Conservation (phyloP, 2,797 vertebrate species). For the Acanthis flammea region DNA sequence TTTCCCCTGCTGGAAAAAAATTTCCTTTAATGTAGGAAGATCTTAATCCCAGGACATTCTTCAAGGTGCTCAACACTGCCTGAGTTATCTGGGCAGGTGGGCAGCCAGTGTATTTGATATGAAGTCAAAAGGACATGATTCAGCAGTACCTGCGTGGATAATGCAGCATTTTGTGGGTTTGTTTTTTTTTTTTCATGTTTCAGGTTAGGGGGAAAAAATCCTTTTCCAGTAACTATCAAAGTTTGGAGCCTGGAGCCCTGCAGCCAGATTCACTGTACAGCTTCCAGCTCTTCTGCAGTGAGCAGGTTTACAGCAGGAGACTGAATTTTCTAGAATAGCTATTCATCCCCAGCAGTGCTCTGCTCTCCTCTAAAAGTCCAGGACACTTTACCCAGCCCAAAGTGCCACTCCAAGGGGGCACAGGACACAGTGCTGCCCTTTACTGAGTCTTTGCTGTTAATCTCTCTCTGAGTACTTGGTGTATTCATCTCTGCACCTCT, state of each 20-base stretch:
- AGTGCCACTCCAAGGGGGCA: neutral
- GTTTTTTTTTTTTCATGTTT: neutral
- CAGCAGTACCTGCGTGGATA: neutral
- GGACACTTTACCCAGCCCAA: neutral
- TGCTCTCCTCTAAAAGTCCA: neutral
- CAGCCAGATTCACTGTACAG: neutral
- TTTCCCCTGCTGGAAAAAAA: neutral
- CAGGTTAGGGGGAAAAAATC: accelerated
- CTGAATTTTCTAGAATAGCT: neutral
- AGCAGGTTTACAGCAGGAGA: neutral
- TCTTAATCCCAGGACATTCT: neutral
- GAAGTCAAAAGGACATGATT: neutral
- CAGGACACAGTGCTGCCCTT: neutral
- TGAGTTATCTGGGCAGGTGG: neutral
- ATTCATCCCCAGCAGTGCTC: neutral
- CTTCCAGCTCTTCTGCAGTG: neutral
- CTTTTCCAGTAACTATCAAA: neutral
- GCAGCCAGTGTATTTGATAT: neutral
- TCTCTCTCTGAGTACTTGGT: accelerated
- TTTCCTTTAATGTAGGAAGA: neutral
- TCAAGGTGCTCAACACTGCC: neutral
- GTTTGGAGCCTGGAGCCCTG: neutral
- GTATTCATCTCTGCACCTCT: neutral
- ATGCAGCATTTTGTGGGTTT: neutral
- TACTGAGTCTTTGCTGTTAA: neutral